Conservation (phyloP, 1,140 invertebrate genomes). For the Coelopa frigida region DNA sequence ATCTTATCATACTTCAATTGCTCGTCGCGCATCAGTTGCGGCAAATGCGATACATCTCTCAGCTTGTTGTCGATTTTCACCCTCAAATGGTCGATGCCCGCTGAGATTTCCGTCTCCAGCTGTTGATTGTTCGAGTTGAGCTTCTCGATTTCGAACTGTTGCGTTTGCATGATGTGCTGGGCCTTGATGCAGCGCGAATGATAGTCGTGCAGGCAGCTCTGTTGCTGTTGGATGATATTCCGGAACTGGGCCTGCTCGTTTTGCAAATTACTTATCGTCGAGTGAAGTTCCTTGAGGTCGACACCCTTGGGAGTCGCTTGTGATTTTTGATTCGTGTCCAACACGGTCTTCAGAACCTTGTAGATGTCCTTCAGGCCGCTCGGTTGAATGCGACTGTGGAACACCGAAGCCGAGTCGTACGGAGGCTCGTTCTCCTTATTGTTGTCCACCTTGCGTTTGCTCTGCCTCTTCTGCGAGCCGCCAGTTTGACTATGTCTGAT, state of each 20-base stretch:
- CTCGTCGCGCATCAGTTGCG: conserved; percentile 30
- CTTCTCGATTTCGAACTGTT: conserved; percentile 38
- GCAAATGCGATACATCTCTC: conserved; percentile 28
- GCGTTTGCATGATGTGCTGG: conserved; percentile 37
- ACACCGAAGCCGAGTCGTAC: background rate
- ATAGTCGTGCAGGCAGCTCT: conserved; percentile 31
- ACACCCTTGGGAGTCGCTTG: conserved; percentile 8
- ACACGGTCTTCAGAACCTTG: conserved; percentile 28
- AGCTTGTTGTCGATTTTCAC: conserved; percentile 31
- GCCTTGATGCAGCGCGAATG: conserved; percentile 33
- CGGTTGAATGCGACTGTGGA: background rate
- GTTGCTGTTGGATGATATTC: conserved; percentile 28
- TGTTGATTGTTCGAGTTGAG: conserved; percentile 34
- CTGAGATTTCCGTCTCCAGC: conserved; percentile 29
- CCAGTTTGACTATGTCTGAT: background rate
- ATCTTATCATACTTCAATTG: conserved; percentile 31
- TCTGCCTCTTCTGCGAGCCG: conserved; percentile 1
- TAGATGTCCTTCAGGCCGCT: conserved; percentile 22
- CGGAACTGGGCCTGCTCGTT: conserved; percentile 28
- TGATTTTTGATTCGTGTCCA: conserved; percentile 20
- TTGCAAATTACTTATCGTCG: conserved; percentile 26
- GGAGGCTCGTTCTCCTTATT: background rate
- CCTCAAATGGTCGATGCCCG: conserved; percentile 28
- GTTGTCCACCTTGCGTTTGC: conserved; percentile 1
- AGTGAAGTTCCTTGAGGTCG: conserved; percentile 20